Conservation (phyloP, 2,113 vertebrate species). For the Grammomys dolichurus region DNA sequence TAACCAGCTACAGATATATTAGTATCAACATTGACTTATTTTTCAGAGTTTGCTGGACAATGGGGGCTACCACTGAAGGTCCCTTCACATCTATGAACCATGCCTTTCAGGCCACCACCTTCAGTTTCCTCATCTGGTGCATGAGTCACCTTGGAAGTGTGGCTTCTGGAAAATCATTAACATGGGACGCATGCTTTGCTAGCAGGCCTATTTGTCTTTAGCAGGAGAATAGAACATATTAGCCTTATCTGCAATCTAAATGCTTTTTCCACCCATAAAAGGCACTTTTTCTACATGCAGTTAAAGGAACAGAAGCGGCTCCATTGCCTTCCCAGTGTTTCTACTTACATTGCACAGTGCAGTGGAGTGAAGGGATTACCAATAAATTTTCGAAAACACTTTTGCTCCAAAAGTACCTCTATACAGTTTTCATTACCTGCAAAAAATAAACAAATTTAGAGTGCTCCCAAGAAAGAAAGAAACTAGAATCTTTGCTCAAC, state of each 20-base stretch:
- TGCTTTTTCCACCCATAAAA: background rate
- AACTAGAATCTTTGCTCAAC: constrained; percentile 36
- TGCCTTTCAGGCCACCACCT: background rate
- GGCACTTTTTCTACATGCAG: background rate
- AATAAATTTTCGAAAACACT: constrained; percentile 91
- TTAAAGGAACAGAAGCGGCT: background rate
- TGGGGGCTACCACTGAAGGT: background rate
- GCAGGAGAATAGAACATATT: constrained; percentile 23
- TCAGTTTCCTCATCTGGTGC: background rate
- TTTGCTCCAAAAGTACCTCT: constrained; percentile 97
- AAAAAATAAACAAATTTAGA: constrained; percentile 77
- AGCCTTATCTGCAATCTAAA: constrained; percentile 35
- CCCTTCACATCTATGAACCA: background rate
- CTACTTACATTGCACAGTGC: constrained; percentile 97
- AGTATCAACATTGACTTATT: background rate
- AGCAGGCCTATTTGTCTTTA: constrained; percentile 34
- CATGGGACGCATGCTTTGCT: background rate
- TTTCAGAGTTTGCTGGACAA: constrained; percentile 17
- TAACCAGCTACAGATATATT: background rate
- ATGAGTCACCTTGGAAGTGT: background rate
- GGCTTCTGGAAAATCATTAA: background rate
- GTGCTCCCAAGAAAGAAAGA: constrained; percentile 34
- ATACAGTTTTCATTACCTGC: constrained; percentile 98
- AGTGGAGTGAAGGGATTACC: constrained; percentile 97
- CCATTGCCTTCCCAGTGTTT: background rate